phyloP scores from a whole-genome alignment of 1,140 invertebrate species.

The Drosophila oshimai region DNA sequence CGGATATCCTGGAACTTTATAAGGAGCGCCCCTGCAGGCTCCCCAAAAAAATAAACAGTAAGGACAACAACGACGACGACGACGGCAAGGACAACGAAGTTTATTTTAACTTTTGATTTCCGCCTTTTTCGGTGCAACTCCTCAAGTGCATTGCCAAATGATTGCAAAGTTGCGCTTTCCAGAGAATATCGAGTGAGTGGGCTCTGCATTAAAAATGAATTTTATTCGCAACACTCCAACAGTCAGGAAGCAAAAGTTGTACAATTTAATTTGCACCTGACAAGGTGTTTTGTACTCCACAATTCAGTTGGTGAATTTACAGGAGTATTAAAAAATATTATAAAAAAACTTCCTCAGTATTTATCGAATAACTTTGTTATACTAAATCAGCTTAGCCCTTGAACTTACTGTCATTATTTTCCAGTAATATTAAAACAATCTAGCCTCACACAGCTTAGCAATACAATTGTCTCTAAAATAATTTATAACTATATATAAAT shows the following conservation, averaged over 20 bases:
- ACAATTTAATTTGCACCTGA: conserved; percentile 22
- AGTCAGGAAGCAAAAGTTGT: background rate
- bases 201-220: conserved; percentile 69
- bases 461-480: background rate
- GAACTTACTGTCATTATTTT: background rate
- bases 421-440: background rate
- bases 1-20: conserved; percentile 80
- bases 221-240: conserved; percentile 37
- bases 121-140: conserved; percentile 32
- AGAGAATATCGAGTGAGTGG: conserved; percentile 24
- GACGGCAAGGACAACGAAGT: conserved; percentile 54
- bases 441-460: background rate
- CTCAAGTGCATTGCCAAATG: conserved; percentile 45
- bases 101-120: conserved; percentile 82
- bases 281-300: background rate
- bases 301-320: too few relatives aligned
- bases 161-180: conserved; percentile 57
- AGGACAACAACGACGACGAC: conserved; percentile 46
- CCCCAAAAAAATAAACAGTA: too few relatives aligned
- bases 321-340: too few relatives aligned
- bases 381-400: background rate
- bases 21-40: conserved; percentile 47
- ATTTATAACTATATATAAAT: background rate
- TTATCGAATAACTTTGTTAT: too few relatives aligned
- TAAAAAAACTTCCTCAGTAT: too few relatives aligned